Evolutionary conservation across 2,113 vertebrate species (phyloP).

Genomic region (Bostrychus sinensis): DNA sequence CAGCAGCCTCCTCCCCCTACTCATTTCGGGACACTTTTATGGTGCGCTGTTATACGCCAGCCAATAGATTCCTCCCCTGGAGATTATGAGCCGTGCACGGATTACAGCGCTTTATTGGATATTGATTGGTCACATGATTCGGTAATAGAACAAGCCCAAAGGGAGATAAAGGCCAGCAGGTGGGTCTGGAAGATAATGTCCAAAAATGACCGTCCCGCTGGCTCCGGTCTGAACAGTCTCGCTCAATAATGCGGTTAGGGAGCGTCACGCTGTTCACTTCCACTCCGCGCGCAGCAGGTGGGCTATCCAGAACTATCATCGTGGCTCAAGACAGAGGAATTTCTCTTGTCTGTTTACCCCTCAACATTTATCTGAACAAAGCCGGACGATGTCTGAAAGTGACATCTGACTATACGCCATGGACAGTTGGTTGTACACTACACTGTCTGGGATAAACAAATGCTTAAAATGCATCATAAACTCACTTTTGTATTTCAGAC

Average conservation of each 20-base stretch:
- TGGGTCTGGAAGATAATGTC: conserved; percentile 51
- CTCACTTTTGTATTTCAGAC: too few species aligned
- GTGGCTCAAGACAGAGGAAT: conserved; percentile 19
- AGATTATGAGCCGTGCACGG: conserved; percentile 37
- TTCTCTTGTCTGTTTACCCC: not conserved
- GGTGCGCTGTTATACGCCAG: conserved; percentile 50
- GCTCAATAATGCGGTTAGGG: conserved; percentile 53
- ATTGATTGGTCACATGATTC: conserved; percentile 66
- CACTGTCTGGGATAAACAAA: too few species aligned
- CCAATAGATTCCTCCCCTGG: conserved; percentile 26
- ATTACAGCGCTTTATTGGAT: conserved; percentile 68
- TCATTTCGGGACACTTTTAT: conserved; percentile 52
- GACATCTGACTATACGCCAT: too few species aligned
- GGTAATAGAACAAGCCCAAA: conserved; percentile 19
- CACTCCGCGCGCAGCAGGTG: conserved; percentile 16
- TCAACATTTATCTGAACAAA: conserved; percentile 1
- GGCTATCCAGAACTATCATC: conserved; percentile 5
- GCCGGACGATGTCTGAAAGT: too few species aligned
- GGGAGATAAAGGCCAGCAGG: conserved; percentile 39
- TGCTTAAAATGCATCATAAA: too few species aligned
- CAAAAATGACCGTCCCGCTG: conserved; percentile 30
- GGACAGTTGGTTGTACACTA: too few species aligned
- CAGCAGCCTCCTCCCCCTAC: conserved; percentile 28
- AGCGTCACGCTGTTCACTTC: conserved; percentile 19
- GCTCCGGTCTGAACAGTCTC: conserved; percentile 44